Base-by-base conservation (phyloP, 2,888 invertebrate genomes). In the Keiferia lycopersicella region DNA sequence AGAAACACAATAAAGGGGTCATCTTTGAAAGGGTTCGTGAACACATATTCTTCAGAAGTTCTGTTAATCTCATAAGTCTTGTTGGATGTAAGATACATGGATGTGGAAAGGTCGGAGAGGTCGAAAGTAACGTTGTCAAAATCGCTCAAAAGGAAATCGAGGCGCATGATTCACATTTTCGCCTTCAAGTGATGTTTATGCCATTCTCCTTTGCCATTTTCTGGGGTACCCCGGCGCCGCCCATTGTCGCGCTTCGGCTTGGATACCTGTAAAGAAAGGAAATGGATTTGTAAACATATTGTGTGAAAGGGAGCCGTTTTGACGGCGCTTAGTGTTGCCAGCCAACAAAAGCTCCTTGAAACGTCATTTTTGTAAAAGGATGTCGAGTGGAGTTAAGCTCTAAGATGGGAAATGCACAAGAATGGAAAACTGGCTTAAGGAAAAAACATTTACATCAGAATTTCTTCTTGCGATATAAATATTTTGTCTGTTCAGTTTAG, bases 1-100 rank as follows among this genome's bases (percentile, higher is more conserved):
- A 95, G 71, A 66, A 95, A 87, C 48, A 94, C 91, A 61, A 94
- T 87, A 81, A 95, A 91, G 61, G 91, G 83, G 1, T 88, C 86
- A 45, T 87, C 86, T 60, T 80, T 71, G 61, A 89, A 90, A 57
- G 85, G 87, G 63, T 88, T 89, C 1, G 81, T 75, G 71, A 84
- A 89, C 0, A 88, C 82, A 38, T 87, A 69, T 45, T 89, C 88
- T 65, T 83, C 86, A 0, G 79, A 82, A 0, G 86, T 86, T 61
- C 80, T 83, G 63, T 91, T 90, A 1, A 83, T 67, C 67, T 86
- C 89, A 1, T 87, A 68, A 10, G 80, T 83, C 62, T 73, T 81
- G 74, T 91, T 91, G 0, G 82, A 90, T 0, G 89, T 90, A 0
- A 91, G 78, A 85, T 91, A 91, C 90, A 91, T 91, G 58, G 91